phyloP scores from a whole-genome alignment of 2,888 invertebrate genomes.

The Eremobia ochroleuca region DNA sequence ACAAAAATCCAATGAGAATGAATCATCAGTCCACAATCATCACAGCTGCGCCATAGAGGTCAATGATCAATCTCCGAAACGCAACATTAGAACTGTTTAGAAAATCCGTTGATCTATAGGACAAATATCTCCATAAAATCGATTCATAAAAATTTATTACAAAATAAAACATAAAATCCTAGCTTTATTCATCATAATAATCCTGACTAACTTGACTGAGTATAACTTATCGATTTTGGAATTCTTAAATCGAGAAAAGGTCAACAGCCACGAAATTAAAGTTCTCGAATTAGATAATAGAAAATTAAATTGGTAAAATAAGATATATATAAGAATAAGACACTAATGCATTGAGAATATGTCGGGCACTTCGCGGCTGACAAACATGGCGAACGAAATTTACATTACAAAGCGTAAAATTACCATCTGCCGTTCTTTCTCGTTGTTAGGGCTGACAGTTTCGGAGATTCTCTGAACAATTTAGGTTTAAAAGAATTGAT shows the following conservation, averaged over 20 bases:
- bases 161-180: slow-evolving; percentile 36
- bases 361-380: slow-evolving; percentile 57
- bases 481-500: background rate
- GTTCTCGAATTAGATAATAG: slow-evolving; percentile 44
- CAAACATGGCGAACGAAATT: slow-evolving; percentile 69
- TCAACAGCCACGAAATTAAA: slow-evolving; percentile 70
- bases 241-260: slow-evolving; percentile 64
- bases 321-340: background rate
- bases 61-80: slow-evolving; percentile 44
- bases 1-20: background rate
- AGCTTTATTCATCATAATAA: slow-evolving; percentile 39
- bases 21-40: slow-evolving; percentile 14
- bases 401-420: slow-evolving; percentile 74
- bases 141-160: slow-evolving; percentile 50
- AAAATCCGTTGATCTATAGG: slow-evolving; percentile 20
- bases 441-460: slow-evolving; percentile 63
- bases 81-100: slow-evolving; percentile 4
- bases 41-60: slow-evolving; percentile 26
- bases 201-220: slow-evolving; percentile 32
- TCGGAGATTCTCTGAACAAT: background rate
- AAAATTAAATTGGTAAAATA: slow-evolving; percentile 42
- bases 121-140: slow-evolving; percentile 49
- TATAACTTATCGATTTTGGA: slow-evolving; percentile 59
- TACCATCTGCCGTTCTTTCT: slow-evolving; percentile 65
- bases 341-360: slow-evolving; percentile 44